These are phyloP conservation scores for Ommatoiulus sabulosus DNA, from an alignment of 2,888 invertebrate species.

Conservation along the genomic window DNA sequence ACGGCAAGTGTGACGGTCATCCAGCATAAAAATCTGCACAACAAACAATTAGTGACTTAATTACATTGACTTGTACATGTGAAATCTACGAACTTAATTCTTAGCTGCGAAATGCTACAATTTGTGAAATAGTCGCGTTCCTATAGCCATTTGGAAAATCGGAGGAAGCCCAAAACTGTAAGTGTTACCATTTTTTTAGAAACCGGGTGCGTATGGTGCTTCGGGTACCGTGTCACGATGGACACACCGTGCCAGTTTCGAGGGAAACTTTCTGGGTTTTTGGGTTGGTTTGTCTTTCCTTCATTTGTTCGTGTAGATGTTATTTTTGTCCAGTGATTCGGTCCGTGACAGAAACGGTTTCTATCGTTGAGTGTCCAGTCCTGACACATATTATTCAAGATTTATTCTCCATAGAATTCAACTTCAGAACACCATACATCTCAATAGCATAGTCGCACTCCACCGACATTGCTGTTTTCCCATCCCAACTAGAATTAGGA, in stretches of 20 bases:
- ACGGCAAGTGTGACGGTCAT: too few relatives aligned
- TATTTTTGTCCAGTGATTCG: slow-evolving; percentile 23
- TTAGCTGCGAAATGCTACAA: too few relatives aligned
- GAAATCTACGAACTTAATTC: too few relatives aligned
- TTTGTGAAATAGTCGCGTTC: too few relatives aligned
- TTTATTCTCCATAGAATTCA: neutral
- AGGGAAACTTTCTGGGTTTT: neutral
- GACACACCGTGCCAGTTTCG: slow-evolving; percentile 14
- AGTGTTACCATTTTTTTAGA: slow-evolving; percentile 5
- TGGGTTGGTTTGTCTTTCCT: neutral
- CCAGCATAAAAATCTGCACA: too few relatives aligned
- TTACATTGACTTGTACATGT: too few relatives aligned
- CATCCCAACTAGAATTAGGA: neutral
- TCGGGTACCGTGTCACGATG: neutral
- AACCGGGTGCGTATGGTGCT: neutral
- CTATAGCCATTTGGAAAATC: too few relatives aligned
- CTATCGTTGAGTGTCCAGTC: neutral
- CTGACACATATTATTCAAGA: neutral
- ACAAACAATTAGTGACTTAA: too few relatives aligned
- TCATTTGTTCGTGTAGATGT: neutral
- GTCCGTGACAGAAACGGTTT: slow-evolving; percentile 14
- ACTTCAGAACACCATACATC: neutral
- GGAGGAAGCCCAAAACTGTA: neutral
- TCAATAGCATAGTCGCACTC: neutral
- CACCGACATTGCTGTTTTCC: neutral